A percentile compares a stretch with the other conserved stretches of the same genome.
phyloP scores from a whole-genome alignment of 2,888 invertebrate species.

The Cyrtodaria siliqua region DNA sequence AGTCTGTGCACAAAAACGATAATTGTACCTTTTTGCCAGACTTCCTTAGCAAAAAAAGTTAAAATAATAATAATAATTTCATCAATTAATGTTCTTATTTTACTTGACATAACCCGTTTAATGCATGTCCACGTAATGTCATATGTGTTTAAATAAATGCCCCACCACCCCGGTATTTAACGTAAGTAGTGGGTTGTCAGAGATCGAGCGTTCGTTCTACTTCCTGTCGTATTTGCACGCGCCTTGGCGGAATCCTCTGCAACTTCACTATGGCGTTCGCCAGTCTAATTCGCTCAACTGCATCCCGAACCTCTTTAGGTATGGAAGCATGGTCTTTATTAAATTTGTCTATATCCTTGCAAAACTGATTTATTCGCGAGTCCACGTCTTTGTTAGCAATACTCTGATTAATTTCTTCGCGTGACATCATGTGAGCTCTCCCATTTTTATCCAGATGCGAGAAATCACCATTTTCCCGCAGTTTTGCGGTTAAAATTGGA shows the following conservation, averaged over 20 bases:
- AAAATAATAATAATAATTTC: too few species aligned
- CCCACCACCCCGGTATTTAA: too few species aligned
- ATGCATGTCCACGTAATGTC: too few species aligned
- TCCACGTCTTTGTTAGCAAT: slow-evolving; percentile 31
- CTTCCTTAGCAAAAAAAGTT: too few species aligned
- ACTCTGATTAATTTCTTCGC: slow-evolving; percentile 18
- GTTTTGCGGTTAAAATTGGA: slow-evolving; percentile 33
- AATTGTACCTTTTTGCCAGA: too few species aligned
- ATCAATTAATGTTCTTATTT: too few species aligned
- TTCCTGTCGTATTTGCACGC: slow-evolving; percentile 17
- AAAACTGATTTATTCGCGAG: slow-evolving; percentile 41
- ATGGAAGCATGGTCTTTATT: slow-evolving; percentile 36
- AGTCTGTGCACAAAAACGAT: too few species aligned
- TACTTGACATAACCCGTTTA: too few species aligned
- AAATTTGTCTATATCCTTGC: slow-evolving; percentile 40
- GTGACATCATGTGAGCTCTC: slow-evolving; percentile 12
- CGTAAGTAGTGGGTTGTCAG: too few species aligned
- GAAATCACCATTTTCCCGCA: slow-evolving; percentile 18
- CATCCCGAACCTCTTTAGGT: slow-evolving; percentile 35
- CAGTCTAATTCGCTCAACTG: slow-evolving; percentile 39
- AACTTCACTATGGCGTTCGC: slow-evolving; percentile 29
- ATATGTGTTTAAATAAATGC: too few species aligned
- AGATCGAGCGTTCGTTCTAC: slow-evolving; percentile 16
- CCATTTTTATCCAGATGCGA: slow-evolving; percentile 6
- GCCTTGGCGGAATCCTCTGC: slow-evolving; percentile 4